Base-by-base conservation (phyloP, 2,888 invertebrate species). In the Aphodius granarius region DNA sequence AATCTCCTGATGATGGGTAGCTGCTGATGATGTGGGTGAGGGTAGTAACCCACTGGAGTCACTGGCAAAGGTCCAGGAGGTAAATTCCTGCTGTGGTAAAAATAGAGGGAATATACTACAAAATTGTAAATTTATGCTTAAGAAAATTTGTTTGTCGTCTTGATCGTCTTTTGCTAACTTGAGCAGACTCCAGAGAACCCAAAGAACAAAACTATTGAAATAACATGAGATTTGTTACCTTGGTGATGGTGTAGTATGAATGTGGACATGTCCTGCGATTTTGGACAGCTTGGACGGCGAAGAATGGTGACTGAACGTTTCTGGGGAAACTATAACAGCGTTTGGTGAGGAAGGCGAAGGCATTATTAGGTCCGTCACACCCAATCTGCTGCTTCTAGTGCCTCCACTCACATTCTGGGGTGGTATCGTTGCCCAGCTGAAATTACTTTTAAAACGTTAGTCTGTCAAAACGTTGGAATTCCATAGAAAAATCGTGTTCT, bases 271-370 rank as follows among this genome's bases (percentile, higher is more conserved):
- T 82, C 90, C 90, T 20, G 79, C 75, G 15, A 78, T 66, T 76
- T 81, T 80, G 78, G 83, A 75, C 80, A 80, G 76, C 80, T 76
- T 80, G 82, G 90, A 90, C 20, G 94, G 94, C 71, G 90, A 89
- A 82, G 92, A 92, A 83, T 93, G 93, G 85, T 91, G 91, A 83
- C 93, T 90, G 78, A 93, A 90, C 81, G 93, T 93, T 87, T 92
- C 92, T 65, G 94, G 93, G 22, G 94, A 93, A 80, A 94, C 93
- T 82, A 94, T 90, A 75, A 93, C 92, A 76, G 94, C 93, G 76
- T 91, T 91, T 70, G 93, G 91, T 19, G 94, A 92, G 22, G 94
- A 93, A 63, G 94, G 94, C 77, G 94, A 94, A 75, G 94, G 93
- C 80, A 94, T 85, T n/a, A 92, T 91, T 65, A 90, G 89, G 88